A percentile compares a stretch with the other conserved stretches of the same genome.
Evolutionary conservation across 2,113 vertebrate species (phyloP).

Genomic region (Lucifuga dentata): DNA sequence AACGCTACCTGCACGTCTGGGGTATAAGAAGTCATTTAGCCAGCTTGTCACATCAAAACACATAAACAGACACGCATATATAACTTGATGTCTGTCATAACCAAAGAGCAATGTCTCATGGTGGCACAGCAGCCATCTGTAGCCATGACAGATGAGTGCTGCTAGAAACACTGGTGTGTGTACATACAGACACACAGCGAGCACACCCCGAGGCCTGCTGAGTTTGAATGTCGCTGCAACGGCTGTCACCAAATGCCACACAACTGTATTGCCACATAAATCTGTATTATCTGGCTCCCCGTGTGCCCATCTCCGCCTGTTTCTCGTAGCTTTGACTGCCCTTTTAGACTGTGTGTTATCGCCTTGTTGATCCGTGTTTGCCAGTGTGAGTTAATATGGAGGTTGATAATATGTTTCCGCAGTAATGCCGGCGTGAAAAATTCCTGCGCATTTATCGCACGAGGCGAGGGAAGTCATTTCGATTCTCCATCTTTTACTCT

Average conservation of each 20-base stretch:
- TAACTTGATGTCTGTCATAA: conserved; percentile 47
- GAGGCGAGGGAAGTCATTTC: no score
- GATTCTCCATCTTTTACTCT: conserved; percentile 18
- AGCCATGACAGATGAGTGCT: conserved; percentile 67
- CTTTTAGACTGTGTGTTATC: background rate
- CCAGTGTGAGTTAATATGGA: background rate
- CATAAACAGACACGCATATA: background rate
- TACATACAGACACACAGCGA: conserved; percentile 39
- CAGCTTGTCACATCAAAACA: conserved; percentile 38
- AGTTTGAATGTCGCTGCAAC: conserved; percentile 59
- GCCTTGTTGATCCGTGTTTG: background rate
- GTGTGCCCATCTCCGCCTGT: background rate
- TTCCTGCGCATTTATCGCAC: conserved; percentile 1
- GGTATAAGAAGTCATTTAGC: conserved; percentile 43
- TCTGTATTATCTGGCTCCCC: conserved; percentile 51
- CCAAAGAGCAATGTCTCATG: conserved; percentile 54
- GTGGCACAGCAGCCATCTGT: conserved; percentile 53
- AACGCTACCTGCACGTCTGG: conserved; percentile 17
- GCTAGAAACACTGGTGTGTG: conserved; percentile 59
- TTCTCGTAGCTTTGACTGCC: conserved; percentile 4
- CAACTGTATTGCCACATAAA: conserved; percentile 58
- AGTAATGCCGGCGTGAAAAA: conserved; percentile 2
- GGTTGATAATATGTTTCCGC: conserved; percentile 1
- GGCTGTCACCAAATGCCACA: conserved; percentile 66
- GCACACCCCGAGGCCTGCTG: conserved; percentile 60